Conservation (phyloP, 2,797 vertebrate genomes). For the Hyperoplus lanceolatus region DNA sequence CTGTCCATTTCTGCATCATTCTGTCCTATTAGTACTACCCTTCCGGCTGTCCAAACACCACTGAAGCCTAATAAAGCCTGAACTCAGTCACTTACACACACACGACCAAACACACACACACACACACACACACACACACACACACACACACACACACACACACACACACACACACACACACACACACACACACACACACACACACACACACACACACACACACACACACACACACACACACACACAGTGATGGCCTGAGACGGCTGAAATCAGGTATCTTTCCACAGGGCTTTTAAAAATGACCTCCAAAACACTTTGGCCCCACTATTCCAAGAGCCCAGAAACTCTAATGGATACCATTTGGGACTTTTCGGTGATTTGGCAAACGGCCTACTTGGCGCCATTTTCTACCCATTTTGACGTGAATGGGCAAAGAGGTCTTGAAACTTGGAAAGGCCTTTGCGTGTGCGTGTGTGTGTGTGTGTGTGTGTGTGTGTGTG, state of each 20-base stretch:
- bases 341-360: slow-evolving; percentile 82
- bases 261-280: slow-evolving; percentile 70
- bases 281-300: slow-evolving; percentile 84
- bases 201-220: slow-evolving; percentile 56
- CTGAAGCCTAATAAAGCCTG: slow-evolving; percentile 84
- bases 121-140: slow-evolving; percentile 53
- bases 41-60: slow-evolving; percentile 85
- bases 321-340: slow-evolving; percentile 72
- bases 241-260: slow-evolving; percentile 67
- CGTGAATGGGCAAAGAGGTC: slow-evolving; percentile 69
- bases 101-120: slow-evolving; percentile 60
- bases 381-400: slow-evolving; percentile 78
- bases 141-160: too few species aligned
- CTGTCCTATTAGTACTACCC: slow-evolving; percentile 83
- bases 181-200: slow-evolving; percentile 66
- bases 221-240: slow-evolving; percentile 61
- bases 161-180: slow-evolving; percentile 56
- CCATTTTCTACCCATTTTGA: slow-evolving; percentile 81
- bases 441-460: slow-evolving; percentile 61
- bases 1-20: slow-evolving; percentile 84
- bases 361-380: slow-evolving; percentile 78
- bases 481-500: neutral
- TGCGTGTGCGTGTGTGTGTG: slow-evolving; percentile 19
- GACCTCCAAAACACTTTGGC: slow-evolving; percentile 79
- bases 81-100: slow-evolving; percentile 75